These are phyloP conservation scores for Artibeus lituratus DNA, from an alignment of 2,797 vertebrate species.

Conservation along the genomic window DNA sequence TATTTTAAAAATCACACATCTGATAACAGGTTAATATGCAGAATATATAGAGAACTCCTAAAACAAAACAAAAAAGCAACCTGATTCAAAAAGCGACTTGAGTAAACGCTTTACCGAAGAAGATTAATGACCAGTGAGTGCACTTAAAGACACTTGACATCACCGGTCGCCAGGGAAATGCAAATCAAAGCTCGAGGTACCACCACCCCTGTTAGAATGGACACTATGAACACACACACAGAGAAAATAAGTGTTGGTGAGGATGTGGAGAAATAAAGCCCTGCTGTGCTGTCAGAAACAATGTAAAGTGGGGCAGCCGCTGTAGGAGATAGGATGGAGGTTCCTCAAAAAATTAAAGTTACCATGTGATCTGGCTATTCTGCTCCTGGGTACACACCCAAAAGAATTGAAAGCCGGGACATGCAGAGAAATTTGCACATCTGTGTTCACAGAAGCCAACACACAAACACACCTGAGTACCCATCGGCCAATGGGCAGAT, in stretches of 20 bases:
- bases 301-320: no score
- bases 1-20: background rate
- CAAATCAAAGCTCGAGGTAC: background rate
- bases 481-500: rapidly evolving
- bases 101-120: background rate
- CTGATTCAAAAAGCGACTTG: background rate
- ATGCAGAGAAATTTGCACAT: background rate
- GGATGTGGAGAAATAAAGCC: background rate
- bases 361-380: background rate
- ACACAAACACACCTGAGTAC: no score
- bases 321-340: background rate
- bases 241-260: background rate
- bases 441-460: rapidly evolving
- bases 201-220: no score
- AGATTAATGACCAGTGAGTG: background rate
- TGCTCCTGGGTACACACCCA: no score
- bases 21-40: background rate
- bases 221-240: no score
- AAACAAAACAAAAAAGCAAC: background rate
- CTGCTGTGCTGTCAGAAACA: background rate
- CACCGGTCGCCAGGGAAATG: background rate
- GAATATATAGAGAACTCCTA: background rate
- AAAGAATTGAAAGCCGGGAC: background rate
- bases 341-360: no score
- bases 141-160: background rate